Percentiles rank a stretch among this genome's conserved stretches.
These are phyloP conservation scores for Drosophila lacteicornis DNA, from an alignment of 1,140 invertebrate genomes.

Conservation along the genomic window DNA sequence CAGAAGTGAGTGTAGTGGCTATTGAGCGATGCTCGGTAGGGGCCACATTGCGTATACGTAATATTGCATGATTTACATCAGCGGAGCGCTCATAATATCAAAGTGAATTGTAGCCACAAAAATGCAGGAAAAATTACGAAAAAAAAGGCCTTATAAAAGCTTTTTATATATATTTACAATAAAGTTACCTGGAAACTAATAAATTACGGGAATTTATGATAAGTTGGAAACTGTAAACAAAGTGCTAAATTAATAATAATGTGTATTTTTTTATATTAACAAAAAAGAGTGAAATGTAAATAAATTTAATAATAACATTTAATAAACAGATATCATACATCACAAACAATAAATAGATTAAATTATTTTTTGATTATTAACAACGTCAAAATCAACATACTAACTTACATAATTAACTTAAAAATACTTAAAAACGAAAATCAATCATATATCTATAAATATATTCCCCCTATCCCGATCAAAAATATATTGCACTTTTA, in stretches of 20 bases:
- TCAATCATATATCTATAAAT: too few relatives aligned
- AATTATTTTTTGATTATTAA: too few relatives aligned
- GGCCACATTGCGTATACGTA: constrained; percentile 49
- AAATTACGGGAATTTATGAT: background rate
- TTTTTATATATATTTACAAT: background rate
- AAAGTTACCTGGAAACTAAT: background rate
- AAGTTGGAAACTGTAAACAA: background rate
- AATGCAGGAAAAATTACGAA: background rate
- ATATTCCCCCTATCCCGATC: background rate
- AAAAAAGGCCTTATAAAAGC: background rate
- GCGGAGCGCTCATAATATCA: background rate
- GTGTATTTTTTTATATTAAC: too few relatives aligned
- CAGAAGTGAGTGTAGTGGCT: constrained; percentile 36
- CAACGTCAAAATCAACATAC: background rate
- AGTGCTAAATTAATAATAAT: too few relatives aligned
- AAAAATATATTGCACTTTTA: background rate
- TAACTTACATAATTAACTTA: background rate
- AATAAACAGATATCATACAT: background rate
- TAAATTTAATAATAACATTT: background rate
- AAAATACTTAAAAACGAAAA: background rate
- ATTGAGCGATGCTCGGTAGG: constrained; percentile 4
- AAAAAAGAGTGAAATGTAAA: background rate
- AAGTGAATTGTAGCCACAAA: background rate
- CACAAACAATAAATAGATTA: background rate
- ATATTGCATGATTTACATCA: constrained; percentile 4